Evolutionary conservation across 1,140 invertebrate species (phyloP).

Genomic region (Brachionus rotundiformis): DNA sequence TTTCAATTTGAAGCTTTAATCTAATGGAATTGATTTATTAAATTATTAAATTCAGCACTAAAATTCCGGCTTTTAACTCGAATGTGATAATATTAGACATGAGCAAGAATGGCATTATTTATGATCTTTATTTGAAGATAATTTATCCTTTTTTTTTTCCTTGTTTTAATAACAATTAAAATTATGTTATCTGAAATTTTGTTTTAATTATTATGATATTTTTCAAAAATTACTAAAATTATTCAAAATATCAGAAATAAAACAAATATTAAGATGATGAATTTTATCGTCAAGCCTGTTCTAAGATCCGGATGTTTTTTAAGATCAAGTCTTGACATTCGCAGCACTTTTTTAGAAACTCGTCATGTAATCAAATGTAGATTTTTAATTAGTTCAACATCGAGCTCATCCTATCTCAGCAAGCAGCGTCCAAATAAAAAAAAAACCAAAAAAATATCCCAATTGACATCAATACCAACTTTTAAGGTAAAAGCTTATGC

Average conservation of each 20-base stretch:
- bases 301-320: neutral
- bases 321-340: neutral
- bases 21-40: too few relatives aligned
- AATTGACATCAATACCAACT: neutral
- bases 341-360: neutral
- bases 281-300: neutral
- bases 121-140: too few relatives aligned
- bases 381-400: neutral
- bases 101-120: too few relatives aligned
- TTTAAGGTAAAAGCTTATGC: constrained; percentile 45
- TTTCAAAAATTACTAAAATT: too few relatives aligned
- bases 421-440: constrained; percentile 26
- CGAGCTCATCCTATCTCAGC: neutral
- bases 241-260: neutral
- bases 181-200: too few relatives aligned
- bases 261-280: neutral
- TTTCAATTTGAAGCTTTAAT: too few relatives aligned
- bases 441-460: constrained; percentile 22
- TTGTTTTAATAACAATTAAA: too few relatives aligned
- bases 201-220: too few relatives aligned
- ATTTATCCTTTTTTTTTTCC: too few relatives aligned
- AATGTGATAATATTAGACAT: too few relatives aligned
- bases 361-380: neutral
- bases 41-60: too few relatives aligned
- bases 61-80: too few relatives aligned